A percentile compares a stretch with the other conserved stretches of the same genome.
Evolutionary conservation across 2,888 invertebrate species (phyloP).

Genomic region (Brachypterus glaber): DNA sequence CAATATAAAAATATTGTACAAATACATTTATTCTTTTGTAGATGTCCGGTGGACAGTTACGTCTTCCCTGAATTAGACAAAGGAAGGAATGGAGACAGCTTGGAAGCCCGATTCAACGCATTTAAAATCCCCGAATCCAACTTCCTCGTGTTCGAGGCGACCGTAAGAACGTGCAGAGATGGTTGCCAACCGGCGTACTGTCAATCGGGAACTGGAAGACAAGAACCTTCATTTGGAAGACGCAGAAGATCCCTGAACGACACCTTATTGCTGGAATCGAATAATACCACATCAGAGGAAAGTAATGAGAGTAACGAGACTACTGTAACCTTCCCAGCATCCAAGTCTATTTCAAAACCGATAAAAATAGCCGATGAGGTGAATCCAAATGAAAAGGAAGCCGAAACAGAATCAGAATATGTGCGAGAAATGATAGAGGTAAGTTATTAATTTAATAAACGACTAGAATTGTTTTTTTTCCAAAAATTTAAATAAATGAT

Average conservation of each 20-base stretch:
- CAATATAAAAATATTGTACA: no score
- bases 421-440: slow-evolving; percentile 87
- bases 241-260: slow-evolving; percentile 49
- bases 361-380: slow-evolving; percentile 23
- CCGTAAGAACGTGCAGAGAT: slow-evolving; percentile 78
- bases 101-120: slow-evolving; percentile 87
- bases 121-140: slow-evolving; percentile 93
- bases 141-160: slow-evolving; percentile 87
- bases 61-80: slow-evolving; percentile 87
- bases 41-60: slow-evolving; percentile 84
- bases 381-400: slow-evolving; percentile 46
- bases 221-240: slow-evolving; percentile 73
- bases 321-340: slow-evolving; percentile 38
- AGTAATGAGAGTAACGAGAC: slow-evolving; percentile 22
- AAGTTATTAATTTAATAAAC: slow-evolving; percentile 22
- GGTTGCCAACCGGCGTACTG: slow-evolving; percentile 88
- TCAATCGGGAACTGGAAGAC: slow-evolving; percentile 58
- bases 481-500: no score
- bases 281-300: slow-evolving; percentile 21
- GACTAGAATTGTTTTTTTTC: no score
- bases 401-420: slow-evolving; percentile 55
- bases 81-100: slow-evolving; percentile 72
- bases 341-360: slow-evolving; percentile 36
- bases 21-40: slow-evolving; percentile 37
- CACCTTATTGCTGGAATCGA: slow-evolving; percentile 25